Conservation (phyloP, 2,888 invertebrate genomes). For the Pharmacophagus antenor region DNA sequence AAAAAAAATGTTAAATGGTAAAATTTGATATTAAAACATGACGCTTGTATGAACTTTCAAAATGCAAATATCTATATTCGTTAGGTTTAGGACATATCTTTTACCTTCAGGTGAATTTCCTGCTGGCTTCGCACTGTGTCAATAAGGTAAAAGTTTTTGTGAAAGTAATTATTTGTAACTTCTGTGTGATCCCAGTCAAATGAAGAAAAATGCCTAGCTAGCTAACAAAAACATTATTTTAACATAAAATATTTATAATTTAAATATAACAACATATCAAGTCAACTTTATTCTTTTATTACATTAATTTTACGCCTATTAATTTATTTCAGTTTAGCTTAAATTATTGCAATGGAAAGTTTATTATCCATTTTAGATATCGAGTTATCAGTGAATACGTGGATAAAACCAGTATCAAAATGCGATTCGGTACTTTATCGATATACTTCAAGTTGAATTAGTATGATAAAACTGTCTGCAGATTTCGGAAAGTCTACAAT, state of each 20-base stretch:
- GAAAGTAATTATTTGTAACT: not conserved
- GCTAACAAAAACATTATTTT: not conserved
- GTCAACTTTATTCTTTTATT: not conserved
- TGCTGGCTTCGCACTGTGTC: not conserved
- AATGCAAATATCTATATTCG: too few species aligned
- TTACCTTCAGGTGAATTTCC: not conserved
- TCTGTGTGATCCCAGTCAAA: not conserved
- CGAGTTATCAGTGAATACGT: conserved; percentile 21
- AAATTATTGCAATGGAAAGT: conserved; percentile 21
- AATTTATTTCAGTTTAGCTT: not conserved
- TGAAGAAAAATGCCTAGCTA: not conserved
- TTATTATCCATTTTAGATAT: conserved; percentile 22
- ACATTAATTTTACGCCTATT: not conserved
- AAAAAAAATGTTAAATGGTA: too few species aligned
- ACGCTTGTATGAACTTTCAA: too few species aligned
- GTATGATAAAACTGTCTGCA: conserved; percentile 38
- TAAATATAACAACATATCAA: not conserved
- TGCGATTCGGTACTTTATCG: conserved; percentile 29
- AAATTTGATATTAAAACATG: too few species aligned
- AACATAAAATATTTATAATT: not conserved
- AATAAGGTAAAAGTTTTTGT: not conserved
- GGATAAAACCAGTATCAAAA: conserved; percentile 28
- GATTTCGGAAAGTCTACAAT: conserved; percentile 13
- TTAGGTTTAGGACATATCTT: too few species aligned
- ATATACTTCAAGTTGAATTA: conserved; percentile 39